These are phyloP conservation scores for Leuctra nigra DNA, from an alignment of 2,888 invertebrate genomes.

Conservation along the genomic window DNA sequence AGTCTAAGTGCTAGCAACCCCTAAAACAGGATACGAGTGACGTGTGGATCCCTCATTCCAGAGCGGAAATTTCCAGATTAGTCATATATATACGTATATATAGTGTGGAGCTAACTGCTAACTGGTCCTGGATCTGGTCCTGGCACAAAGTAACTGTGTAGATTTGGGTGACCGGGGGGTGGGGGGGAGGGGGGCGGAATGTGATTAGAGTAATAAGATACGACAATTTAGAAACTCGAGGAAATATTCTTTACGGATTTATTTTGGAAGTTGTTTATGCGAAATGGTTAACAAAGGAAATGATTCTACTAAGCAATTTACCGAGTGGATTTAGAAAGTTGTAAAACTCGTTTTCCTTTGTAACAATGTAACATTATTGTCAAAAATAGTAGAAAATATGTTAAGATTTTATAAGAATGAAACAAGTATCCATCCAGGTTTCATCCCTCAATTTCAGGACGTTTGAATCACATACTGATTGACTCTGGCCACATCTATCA, in stretches of 20 bases:
- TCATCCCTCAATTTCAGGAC: too few relatives aligned
- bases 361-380: too few relatives aligned
- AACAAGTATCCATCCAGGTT: too few relatives aligned
- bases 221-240: not conserved
- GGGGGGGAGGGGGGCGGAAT: not conserved
- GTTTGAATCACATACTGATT: too few relatives aligned
- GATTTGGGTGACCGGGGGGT: not conserved
- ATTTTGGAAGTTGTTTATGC: not conserved
- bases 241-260: too few relatives aligned
- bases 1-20: constrained; percentile 17
- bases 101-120: not conserved
- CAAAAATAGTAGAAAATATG: too few relatives aligned
- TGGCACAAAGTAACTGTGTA: not conserved
- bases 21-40: constrained; percentile 38
- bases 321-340: too few relatives aligned
- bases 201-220: constrained; percentile 6
- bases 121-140: not conserved
- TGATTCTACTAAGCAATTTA: not conserved
- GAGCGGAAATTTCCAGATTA: constrained; percentile 42
- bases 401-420: too few relatives aligned
- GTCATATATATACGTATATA: constrained; percentile 34
- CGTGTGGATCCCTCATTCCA: constrained; percentile 42
- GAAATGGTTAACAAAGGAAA: not conserved
- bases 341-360: too few relatives aligned
- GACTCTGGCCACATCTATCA: too few relatives aligned